phyloP scores from a whole-genome alignment of 2,888 invertebrate species.

The Habrosyne pyritoides region DNA sequence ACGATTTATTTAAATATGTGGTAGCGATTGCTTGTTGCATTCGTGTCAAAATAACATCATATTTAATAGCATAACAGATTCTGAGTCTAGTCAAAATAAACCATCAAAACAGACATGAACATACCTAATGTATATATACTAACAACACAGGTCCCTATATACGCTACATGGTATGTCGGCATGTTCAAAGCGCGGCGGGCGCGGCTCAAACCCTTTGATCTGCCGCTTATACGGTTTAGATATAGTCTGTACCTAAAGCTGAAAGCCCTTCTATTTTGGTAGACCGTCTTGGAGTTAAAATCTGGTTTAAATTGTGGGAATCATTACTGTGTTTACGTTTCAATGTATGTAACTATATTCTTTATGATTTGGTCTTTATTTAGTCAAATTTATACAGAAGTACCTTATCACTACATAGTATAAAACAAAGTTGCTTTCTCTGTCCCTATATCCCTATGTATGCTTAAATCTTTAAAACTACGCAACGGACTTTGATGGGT shows the following conservation, averaged over 20 bases:
- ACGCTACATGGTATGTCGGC: conserved; percentile 41
- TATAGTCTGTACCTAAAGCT: conserved; percentile 43
- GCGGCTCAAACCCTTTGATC: conserved; percentile 63
- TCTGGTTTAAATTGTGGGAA: conserved; percentile 25
- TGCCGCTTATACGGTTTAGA: conserved; percentile 47
- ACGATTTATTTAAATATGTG: too few species aligned
- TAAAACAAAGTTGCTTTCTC: too few species aligned
- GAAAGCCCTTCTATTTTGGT: conserved; percentile 66
- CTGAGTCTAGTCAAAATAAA: conserved; percentile 20
- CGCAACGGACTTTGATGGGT: too few species aligned
- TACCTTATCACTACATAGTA: too few species aligned
- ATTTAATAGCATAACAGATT: too few species aligned
- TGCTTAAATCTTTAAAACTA: too few species aligned
- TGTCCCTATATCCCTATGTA: too few species aligned
- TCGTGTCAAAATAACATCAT: too few species aligned
- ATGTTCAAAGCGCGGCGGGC: conserved; percentile 59
- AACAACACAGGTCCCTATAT: conserved; percentile 22
- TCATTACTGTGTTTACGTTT: background rate
- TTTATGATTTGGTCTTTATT: too few species aligned
- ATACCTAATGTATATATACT: background rate
- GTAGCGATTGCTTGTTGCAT: too few species aligned
- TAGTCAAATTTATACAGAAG: too few species aligned
- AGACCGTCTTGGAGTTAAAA: conserved; percentile 55
- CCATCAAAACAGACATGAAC: conserved; percentile 29
- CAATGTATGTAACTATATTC: background rate